These are phyloP conservation scores for Gallinago jamesoni DNA, from an alignment of 2,113 vertebrate genomes.

Conservation along the genomic window DNA sequence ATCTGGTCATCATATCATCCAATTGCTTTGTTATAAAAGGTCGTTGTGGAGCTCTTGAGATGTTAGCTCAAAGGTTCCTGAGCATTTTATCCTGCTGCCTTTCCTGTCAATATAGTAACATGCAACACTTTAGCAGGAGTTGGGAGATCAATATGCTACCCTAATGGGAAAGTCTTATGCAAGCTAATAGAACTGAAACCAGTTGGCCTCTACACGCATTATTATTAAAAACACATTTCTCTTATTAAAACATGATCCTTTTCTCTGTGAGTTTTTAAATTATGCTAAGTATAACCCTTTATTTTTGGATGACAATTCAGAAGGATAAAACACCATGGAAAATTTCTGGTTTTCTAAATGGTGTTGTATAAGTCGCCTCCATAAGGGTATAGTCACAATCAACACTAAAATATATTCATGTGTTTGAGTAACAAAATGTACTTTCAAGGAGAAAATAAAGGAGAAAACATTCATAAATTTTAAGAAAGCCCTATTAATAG, in stretches of 20 bases:
- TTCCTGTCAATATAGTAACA: background rate
- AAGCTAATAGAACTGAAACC: background rate
- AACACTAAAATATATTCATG: background rate
- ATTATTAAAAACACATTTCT: background rate
- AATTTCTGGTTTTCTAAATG: background rate
- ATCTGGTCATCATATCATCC: background rate
- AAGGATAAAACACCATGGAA: background rate
- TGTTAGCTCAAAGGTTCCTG: background rate
- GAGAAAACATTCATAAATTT: background rate
- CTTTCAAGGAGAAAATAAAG: background rate
- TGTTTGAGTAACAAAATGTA: background rate
- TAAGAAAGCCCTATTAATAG: background rate
- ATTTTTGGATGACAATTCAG: background rate
- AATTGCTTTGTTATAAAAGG: background rate
- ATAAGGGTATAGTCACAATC: background rate
- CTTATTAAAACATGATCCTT: background rate
- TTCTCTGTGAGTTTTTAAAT: background rate
- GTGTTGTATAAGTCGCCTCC: background rate
- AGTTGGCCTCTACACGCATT: background rate
- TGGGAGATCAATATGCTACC: background rate
- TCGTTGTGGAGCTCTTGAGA: constrained; percentile 12
- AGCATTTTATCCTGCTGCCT: background rate
- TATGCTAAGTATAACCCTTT: background rate
- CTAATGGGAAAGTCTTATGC: background rate
- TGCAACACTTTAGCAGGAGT: background rate